A percentile compares a stretch with the other conserved stretches of the same genome.
phyloP scores from a whole-genome alignment of 2,113 vertebrate species.

The Ploceus nigricollis region DNA sequence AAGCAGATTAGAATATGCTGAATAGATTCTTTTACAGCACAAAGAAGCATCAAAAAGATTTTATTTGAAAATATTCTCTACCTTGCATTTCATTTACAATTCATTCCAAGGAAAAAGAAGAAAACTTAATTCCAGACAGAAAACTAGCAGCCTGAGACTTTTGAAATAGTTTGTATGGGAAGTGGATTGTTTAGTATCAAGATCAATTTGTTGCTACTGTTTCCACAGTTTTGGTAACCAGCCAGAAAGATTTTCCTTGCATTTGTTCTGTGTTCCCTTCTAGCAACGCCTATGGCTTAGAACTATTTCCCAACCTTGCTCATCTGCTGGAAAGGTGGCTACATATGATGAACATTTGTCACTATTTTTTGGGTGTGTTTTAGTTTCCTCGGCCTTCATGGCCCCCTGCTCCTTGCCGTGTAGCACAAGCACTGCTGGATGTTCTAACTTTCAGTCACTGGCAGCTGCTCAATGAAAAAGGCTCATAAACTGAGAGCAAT shows the following conservation, averaged over 20 bases:
- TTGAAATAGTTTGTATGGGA: not conserved
- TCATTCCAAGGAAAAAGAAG: not conserved
- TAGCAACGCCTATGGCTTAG: not conserved
- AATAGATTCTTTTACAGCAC: not conserved
- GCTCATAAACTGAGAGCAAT: constrained; percentile 68
- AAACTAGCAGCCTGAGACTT: not conserved
- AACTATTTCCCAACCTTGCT: constrained; percentile 1
- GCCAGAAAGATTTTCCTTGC: not conserved
- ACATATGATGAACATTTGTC: not conserved
- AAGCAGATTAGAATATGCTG: not conserved
- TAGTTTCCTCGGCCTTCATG: constrained; percentile 11
- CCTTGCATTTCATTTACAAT: not conserved
- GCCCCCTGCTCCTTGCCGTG: constrained; percentile 23
- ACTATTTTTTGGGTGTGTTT: not conserved
- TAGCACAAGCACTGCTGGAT: constrained; percentile 39
- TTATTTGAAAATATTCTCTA: not conserved
- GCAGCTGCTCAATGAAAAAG: constrained; percentile 49
- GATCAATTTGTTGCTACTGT: not conserved
- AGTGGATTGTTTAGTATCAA: not conserved
- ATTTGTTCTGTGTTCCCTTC: not conserved
- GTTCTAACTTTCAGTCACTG: constrained; percentile 64
- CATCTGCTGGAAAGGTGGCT: not conserved
- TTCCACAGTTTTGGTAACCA: not conserved
- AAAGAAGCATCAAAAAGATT: not conserved
- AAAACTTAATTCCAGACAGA: not conserved